Evolutionary conservation across 2,888 invertebrate genomes (phyloP).

Genomic region (Heterodera filipjevi): DNA sequence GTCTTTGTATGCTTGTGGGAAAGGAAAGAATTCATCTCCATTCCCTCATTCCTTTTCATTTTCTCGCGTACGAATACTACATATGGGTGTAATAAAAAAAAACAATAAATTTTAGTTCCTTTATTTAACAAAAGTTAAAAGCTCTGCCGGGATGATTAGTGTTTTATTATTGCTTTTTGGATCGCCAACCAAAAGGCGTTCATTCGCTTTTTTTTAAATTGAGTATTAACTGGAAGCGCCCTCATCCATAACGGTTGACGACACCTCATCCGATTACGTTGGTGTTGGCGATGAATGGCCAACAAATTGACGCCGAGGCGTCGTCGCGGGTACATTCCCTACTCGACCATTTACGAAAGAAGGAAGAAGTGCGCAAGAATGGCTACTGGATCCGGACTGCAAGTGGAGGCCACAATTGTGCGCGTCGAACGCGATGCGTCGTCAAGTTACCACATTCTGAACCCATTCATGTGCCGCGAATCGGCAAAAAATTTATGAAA

Average conservation of each 20-base stretch:
- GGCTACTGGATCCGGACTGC: constrained; percentile 64
- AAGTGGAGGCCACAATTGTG: constrained; percentile 55
- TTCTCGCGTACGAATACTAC: not conserved
- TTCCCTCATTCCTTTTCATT: not conserved
- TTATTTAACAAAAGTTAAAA: no score
- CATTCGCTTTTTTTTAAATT: constrained; percentile 39
- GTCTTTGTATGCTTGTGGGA: not conserved
- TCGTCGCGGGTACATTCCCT: constrained; percentile 56
- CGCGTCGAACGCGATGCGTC: constrained; percentile 54
- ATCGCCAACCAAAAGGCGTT: no score
- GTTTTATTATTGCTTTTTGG: no score
- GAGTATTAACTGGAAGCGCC: constrained; percentile 43
- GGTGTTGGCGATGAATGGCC: constrained; percentile 27
- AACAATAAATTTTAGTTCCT: no score
- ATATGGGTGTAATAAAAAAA: no score
- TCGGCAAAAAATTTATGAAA: not conserved
- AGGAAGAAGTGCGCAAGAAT: constrained; percentile 49
- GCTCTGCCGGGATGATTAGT: no score
- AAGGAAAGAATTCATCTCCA: not conserved
- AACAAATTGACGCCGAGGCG: constrained; percentile 21
- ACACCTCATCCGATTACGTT: constrained; percentile 29
- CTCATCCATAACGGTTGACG: not conserved
- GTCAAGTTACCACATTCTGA: constrained; percentile 57
- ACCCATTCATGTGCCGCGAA: constrained; percentile 53
- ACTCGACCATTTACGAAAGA: constrained; percentile 59